Conservation (phyloP, 2,113 vertebrate species). For the Rhynchomys soricoides region DNA sequence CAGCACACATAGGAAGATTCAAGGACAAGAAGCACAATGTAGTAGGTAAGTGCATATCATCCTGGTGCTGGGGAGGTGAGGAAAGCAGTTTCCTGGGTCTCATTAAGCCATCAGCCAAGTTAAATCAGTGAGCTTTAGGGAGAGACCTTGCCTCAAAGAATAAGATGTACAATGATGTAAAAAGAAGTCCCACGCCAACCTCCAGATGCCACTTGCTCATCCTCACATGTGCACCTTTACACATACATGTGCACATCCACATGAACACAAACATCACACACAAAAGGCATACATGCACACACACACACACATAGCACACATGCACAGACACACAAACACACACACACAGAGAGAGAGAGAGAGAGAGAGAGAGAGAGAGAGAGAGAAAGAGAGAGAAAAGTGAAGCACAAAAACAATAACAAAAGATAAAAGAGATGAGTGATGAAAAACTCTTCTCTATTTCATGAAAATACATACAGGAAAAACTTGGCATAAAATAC, state of each 20-base stretch:
- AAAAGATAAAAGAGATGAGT: background rate
- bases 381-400: background rate
- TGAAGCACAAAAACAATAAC: background rate
- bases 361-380: background rate
- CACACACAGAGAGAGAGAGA: background rate
- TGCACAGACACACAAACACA: background rate
- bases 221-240: background rate
- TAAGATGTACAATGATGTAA: background rate
- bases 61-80: background rate
- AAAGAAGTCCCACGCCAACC: background rate
- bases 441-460: background rate
- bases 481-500: conserved; percentile 22
- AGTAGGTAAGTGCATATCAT: background rate
- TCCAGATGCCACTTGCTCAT: background rate
- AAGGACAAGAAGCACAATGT: background rate
- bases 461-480: conserved; percentile 55
- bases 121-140: background rate
- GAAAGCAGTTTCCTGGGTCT: background rate
- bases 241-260: background rate
- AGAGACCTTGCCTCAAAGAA: background rate
- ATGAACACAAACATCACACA: background rate
- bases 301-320: background rate
- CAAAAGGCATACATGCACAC: background rate
- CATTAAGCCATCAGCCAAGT: background rate
- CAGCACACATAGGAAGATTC: background rate